Percentiles rank a stretch among this genome's conserved stretches.
Conservation (phyloP, 1,140 invertebrate genomes). For the Hylyphantes graminicola region DNA sequence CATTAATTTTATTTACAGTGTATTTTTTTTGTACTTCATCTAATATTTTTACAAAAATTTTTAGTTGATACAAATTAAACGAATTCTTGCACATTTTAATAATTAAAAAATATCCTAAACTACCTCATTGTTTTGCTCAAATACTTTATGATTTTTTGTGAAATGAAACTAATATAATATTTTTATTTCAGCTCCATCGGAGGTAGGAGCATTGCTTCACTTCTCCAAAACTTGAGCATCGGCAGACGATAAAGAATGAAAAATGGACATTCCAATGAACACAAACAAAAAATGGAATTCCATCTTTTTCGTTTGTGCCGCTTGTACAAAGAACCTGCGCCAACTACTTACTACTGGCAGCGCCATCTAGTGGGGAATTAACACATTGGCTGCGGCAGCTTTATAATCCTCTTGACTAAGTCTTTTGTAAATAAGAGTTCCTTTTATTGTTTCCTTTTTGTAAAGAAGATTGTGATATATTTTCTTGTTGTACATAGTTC, state of each 20-base stretch:
- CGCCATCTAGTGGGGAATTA: not conserved
- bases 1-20: no score
- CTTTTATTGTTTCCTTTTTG: not conserved
- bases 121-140: no score
- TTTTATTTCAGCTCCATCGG: slow-evolving; percentile 16
- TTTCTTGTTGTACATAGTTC: slow-evolving; percentile 46
- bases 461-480: slow-evolving; percentile 43
- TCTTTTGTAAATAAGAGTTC: slow-evolving; percentile 52
- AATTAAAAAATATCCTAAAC: no score
- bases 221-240: slow-evolving; percentile 15
- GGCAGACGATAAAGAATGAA: not conserved
- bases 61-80: no score
- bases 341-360: not conserved
- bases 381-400: not conserved
- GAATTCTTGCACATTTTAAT: no score
- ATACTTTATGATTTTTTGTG: no score
- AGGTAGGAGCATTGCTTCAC: not conserved
- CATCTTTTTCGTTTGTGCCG: not conserved
- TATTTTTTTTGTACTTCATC: no score
- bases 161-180: not conserved
- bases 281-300: not conserved
- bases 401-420: not conserved
- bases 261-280: not conserved
- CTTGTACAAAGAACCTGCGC: slow-evolving; percentile 7
- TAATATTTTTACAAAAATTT: no score